Percentiles rank a stretch among this genome's conserved stretches.
phyloP scores from a whole-genome alignment of 2,113 vertebrate genomes.

The Upupa epops region DNA sequence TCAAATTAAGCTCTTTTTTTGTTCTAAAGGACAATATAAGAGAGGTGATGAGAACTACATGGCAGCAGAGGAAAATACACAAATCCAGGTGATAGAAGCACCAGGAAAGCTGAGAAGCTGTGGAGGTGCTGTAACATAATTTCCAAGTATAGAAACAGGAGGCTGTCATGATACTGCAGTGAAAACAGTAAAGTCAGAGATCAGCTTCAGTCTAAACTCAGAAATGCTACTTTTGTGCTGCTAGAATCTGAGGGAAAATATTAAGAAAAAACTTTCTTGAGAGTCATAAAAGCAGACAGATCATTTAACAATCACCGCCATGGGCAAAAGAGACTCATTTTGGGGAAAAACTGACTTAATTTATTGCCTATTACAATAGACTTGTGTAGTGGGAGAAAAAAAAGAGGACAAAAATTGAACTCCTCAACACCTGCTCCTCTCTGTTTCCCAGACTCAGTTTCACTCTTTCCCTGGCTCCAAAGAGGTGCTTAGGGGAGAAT shows the following conservation, averaged over 20 bases:
- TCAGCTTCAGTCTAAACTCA: not conserved
- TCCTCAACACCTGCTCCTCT: not conserved
- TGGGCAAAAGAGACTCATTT: not conserved
- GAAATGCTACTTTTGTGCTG: not conserved
- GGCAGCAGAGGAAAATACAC: not conserved
- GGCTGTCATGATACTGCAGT: not conserved
- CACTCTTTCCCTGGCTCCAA: not conserved
- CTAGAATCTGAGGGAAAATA: not conserved
- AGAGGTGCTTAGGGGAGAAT: accelerated
- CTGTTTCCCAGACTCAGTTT: not conserved
- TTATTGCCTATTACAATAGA: not conserved
- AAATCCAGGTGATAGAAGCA: not conserved
- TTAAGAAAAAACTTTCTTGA: not conserved
- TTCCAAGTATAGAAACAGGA: accelerated
- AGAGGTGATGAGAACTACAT: not conserved
- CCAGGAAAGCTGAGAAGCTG: not conserved
- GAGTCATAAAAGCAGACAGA: not conserved
- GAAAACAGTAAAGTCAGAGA: not conserved
- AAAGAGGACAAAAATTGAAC: not conserved
- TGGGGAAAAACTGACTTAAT: not conserved
- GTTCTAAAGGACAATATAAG: not conserved
- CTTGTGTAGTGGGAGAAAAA: accelerated
- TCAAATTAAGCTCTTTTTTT: not conserved
- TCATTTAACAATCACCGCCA: not conserved
- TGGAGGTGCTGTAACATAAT: not conserved